Base-by-base conservation (phyloP, 2,113 vertebrate genomes). In the Dasyurus viverrinus region DNA sequence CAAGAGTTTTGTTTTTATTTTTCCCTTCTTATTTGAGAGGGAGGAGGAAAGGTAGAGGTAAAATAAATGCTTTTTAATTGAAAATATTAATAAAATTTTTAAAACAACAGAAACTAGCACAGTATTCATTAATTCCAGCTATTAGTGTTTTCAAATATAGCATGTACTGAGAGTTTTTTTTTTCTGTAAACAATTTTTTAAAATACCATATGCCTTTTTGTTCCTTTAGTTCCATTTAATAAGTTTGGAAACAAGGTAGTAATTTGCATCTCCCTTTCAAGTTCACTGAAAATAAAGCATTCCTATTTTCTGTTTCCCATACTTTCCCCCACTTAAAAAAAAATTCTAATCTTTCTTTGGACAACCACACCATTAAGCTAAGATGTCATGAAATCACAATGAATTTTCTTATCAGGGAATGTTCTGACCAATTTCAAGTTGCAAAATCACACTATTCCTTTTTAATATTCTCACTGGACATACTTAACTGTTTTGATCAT, bases 291-390 rank as follows among this genome's bases (percentile, higher is more conserved):
- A 42, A 42, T 23, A 84, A 84, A 16, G 55, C n/a, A 84, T 42
- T 84, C 19, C 6, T 42, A 42, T 23, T 42, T 22, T 42, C 68
- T 84, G 16, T 84, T 42, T 84, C 19, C 19, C 42, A 16, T 19
- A n/a, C 60, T 30, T 8, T 36, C 10, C 27, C 57, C 30, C 14
- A 27, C 9, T 30, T 27, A n/a, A n/a, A 76, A 68, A 36, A n/a
- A 76, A 76, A 8, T 22, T 76, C n/a, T 23, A 84, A n/a, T 42
- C 68, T 42, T 92, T 93, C 96, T 96, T 60, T 57, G 89, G 92
- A 94, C 94, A 94, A 47, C 55, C 91, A 24, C 42, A 27, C 93
- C 94, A 97, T 96, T 94, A 92, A 95, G 95, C 92, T 22, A 47
- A 42, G 68, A 91, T 94, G 90, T 68, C 8, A 22, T 89, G 55